Evolutionary conservation across 2,113 vertebrate genomes (phyloP), one percentile per base, ranked within the genome.

Genomic region (Alexandromys fortis): DNA sequence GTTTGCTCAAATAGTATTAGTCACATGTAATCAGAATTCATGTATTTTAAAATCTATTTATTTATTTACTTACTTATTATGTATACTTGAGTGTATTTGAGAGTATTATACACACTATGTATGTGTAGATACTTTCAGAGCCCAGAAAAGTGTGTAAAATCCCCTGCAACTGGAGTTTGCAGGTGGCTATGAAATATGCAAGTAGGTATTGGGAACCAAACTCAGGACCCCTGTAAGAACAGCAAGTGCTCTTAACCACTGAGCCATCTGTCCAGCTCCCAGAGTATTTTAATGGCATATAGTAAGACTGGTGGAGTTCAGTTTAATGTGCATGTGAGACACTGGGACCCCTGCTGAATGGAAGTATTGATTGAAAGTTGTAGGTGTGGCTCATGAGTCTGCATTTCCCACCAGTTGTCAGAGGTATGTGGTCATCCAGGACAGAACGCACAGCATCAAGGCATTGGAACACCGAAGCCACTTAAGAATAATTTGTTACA

Each of bases 1-100:
- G 21, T 75, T 97, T 97, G 76, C 93, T 96, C 49, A 79, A 92
- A 92, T 92, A 28, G 45, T 72, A 10, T 33, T 68, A 88, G 35
- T 96, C 63, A 91, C 67, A 76, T 8, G 1, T 92, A 70, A 73
- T 89, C 45, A 91, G 63, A 13, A 94, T 75, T 13, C 11, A 35
- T n/a, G 30, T 42, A 49, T 38, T 52, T 52, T n/a, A 72, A 72
- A 52, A 55, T 58, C 67, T 22, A 35, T 26, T 26, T 70, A 47
- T n/a, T 49, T n/a, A 52, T 82, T 61, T 70, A 24, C 49, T 49
- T 49, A 49, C 19, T 65, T 65, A 85, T 5, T 45, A 85, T 21
- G 28, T 7, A 21, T 68, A 35, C 67, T 7, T 86, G 28, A 33
- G 16, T 85, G 8, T 85, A 4, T 5, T 26, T 45, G 82, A 21